phyloP scores from a whole-genome alignment of 2,888 invertebrate species.

The Hirtodrosophila trivittata region DNA sequence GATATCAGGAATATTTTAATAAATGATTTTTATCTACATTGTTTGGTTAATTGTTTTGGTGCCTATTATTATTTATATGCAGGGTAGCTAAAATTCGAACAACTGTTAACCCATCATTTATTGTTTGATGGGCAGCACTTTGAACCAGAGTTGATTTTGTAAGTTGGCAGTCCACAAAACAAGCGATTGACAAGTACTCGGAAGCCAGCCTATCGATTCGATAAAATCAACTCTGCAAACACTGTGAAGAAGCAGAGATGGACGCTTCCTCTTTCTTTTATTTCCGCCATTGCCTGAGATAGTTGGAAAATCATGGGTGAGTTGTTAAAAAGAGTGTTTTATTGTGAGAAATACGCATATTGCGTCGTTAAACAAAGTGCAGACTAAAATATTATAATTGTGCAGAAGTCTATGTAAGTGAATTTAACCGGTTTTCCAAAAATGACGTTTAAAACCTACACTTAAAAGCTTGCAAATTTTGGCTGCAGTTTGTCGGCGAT shows the following conservation, averaged over 20 bases:
- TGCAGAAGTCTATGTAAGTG: conserved; percentile 57
- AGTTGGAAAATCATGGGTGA: conserved; percentile 84
- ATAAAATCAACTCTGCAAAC: conserved; percentile 34
- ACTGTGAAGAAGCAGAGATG: conserved; percentile 37
- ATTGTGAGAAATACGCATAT: conserved; percentile 57
- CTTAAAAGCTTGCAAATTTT: conserved; percentile 23
- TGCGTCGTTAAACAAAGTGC: conserved; percentile 34
- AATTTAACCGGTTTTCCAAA: conserved; percentile 9
- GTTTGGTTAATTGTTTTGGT: not conserved
- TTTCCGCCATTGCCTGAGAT: conserved; percentile 84
- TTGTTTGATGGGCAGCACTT: conserved; percentile 39
- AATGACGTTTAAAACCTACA: conserved; percentile 9
- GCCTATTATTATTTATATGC: not conserved
- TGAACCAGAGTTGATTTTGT: conserved; percentile 11
- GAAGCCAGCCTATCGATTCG: conserved; percentile 29
- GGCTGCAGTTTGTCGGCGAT: conserved; percentile 18
- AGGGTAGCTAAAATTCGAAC: conserved; percentile 35
- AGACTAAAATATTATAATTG: conserved; percentile 37
- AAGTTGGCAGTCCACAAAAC: conserved; percentile 9
- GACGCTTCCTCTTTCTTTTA: conserved; percentile 82
- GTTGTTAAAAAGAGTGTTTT: conserved; percentile 65
- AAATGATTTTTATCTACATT: not conserved
- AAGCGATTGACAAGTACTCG: not conserved
- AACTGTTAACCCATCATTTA: conserved; percentile 21
- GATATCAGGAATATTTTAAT: too few species aligned